Conservation (phyloP, 2,888 invertebrate species). For the Patella depressa region DNA sequence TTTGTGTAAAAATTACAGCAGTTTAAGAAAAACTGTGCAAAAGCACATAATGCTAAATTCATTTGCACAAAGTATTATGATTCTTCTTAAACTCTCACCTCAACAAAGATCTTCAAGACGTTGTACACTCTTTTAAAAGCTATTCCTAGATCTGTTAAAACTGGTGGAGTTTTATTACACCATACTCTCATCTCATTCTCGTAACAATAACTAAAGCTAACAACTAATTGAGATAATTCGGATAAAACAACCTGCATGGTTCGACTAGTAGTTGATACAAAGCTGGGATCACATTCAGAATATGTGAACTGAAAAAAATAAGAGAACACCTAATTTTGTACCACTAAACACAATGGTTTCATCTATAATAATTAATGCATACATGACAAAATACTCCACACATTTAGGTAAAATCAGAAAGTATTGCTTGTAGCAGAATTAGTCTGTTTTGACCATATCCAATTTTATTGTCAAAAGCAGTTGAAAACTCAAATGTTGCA, state of each 20-base stretch:
- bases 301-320: constrained; percentile 14
- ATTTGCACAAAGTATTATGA: background rate
- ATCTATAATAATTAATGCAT: too few species aligned
- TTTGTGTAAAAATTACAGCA: too few species aligned
- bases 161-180: constrained; percentile 61
- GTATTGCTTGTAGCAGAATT: too few species aligned
- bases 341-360: background rate
- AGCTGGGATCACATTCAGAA: background rate
- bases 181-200: constrained; percentile 65
- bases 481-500: too few species aligned
- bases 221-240: constrained; percentile 62
- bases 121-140: constrained; percentile 60
- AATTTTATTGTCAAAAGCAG: too few species aligned
- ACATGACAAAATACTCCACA: too few species aligned
- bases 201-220: constrained; percentile 63
- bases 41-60: background rate
- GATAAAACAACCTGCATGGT: constrained; percentile 57
- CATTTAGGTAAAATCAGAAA: too few species aligned
- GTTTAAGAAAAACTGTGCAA: too few species aligned
- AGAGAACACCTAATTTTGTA: background rate
- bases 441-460: too few species aligned
- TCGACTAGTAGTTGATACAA: constrained; percentile 37
- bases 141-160: constrained; percentile 56
- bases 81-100: constrained; percentile 36
- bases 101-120: constrained; percentile 53